Percentiles rank a stretch among this genome's conserved stretches.
Conservation (phyloP, 2,113 vertebrate species). For the Genyomyrus donnyi region DNA sequence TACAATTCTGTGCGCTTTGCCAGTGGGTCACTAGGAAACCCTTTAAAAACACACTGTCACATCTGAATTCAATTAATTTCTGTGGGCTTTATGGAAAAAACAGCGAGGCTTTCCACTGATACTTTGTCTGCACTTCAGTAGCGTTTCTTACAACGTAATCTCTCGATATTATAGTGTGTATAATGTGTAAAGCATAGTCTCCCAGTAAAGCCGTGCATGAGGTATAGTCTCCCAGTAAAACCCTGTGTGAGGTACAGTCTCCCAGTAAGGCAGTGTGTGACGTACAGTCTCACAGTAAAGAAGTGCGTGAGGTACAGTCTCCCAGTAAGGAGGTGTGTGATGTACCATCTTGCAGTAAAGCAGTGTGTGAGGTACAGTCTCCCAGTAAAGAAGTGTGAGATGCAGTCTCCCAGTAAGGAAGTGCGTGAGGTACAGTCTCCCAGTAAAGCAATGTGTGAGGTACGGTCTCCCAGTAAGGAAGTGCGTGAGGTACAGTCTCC, state of each 20-base stretch:
- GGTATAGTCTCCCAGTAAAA: background rate
- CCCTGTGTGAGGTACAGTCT: too few relatives aligned
- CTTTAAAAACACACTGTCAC: slow-evolving; percentile 43
- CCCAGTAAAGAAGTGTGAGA: background rate
- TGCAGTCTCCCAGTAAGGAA: background rate
- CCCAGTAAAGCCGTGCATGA: background rate
- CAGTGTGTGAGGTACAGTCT: background rate
- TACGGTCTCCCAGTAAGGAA: background rate
- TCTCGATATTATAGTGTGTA: background rate
- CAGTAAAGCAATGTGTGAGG: background rate
- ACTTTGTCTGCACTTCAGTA: background rate
- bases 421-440: background rate
- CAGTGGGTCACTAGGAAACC: slow-evolving; percentile 36
- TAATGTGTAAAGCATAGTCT: background rate
- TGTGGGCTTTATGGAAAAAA: background rate
- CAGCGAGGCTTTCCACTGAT: background rate
- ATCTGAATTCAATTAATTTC: slow-evolving; percentile 45
- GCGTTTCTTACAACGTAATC: background rate
- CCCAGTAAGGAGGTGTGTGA: background rate
- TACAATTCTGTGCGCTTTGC: background rate
- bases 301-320: background rate
- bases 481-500: background rate
- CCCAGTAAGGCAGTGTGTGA: too few relatives aligned
- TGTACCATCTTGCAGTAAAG: background rate
- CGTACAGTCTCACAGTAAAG: background rate